A percentile compares a stretch with the other conserved stretches of the same genome.
Conservation (phyloP, 2,113 vertebrate genomes). For the Artemisiospiza belli region DNA sequence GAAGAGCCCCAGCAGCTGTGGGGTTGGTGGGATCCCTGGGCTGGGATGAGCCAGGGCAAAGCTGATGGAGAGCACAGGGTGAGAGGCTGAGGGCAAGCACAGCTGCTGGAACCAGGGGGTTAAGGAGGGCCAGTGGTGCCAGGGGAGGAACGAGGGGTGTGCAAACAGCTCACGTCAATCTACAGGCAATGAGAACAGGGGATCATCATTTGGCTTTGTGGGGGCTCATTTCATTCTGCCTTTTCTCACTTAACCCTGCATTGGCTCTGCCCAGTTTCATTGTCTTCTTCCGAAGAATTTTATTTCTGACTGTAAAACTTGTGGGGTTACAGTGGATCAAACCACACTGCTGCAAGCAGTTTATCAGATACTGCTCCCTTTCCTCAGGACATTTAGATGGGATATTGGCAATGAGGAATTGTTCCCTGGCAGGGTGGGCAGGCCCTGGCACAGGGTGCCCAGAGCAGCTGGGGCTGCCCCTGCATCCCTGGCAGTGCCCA, state of each 20-base stretch:
- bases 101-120: neutral
- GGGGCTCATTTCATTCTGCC: neutral
- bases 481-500: too few species aligned
- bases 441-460: neutral
- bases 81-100: constrained; percentile 6
- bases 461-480: too few species aligned
- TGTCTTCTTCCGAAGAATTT: neutral
- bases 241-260: neutral
- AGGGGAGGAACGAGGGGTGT: neutral
- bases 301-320: neutral
- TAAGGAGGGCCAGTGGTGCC: neutral
- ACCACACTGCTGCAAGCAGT: neutral
- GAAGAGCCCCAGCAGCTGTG: neutral
- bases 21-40: neutral
- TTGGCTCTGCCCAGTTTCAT: neutral
- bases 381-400: neutral
- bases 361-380: neutral
- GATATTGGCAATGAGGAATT: neutral
- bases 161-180: neutral
- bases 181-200: neutral
- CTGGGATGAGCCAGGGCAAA: neutral
- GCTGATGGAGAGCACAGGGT: constrained; percentile 14
- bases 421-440: neutral
- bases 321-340: neutral
- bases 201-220: neutral